These are phyloP conservation scores for Cheumatopsyche charites DNA, from an alignment of 1,140 invertebrate species.

Conservation along the genomic window DNA sequence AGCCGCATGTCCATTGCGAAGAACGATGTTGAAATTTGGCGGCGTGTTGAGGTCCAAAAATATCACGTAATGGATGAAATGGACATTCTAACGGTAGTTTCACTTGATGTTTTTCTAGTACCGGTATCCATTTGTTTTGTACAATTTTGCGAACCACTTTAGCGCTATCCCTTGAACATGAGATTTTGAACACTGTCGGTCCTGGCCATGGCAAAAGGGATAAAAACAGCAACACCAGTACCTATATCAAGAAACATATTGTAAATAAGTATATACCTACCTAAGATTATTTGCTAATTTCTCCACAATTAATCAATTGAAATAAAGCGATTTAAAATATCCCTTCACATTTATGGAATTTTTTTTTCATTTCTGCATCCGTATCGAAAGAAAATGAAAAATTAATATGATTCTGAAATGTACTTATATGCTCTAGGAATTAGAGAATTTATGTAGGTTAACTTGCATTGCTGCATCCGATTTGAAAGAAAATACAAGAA, in stretches of 20 bases:
- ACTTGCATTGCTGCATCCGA: no score
- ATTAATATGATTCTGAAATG: no score
- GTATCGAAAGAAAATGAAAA: no score
- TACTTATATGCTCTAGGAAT: no score
- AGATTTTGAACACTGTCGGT: slow-evolving; percentile 82
- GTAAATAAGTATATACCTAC: neutral
- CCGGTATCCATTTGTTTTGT: slow-evolving; percentile 88
- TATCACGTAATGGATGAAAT: slow-evolving; percentile 84
- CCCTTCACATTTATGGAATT: neutral
- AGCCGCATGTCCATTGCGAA: slow-evolving; percentile 88
- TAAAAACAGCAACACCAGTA: slow-evolving; percentile 77
- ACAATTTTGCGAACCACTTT: slow-evolving; percentile 87
- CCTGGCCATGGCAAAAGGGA: slow-evolving; percentile 86
- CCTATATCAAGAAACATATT: slow-evolving; percentile 61
- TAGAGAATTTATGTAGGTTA: no score
- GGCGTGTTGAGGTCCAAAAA: slow-evolving; percentile 82
- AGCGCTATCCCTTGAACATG: slow-evolving; percentile 87
- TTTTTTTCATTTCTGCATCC: no score
- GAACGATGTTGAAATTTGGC: slow-evolving; percentile 81
- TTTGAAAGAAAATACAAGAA: no score
- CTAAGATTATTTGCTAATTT: neutral
- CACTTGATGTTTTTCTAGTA: slow-evolving; percentile 82
- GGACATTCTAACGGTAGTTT: slow-evolving; percentile 86
- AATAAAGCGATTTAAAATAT: neutral
- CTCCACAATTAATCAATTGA: neutral